Conservation (phyloP, 2,113 vertebrate genomes). For the Malurus elegans region DNA sequence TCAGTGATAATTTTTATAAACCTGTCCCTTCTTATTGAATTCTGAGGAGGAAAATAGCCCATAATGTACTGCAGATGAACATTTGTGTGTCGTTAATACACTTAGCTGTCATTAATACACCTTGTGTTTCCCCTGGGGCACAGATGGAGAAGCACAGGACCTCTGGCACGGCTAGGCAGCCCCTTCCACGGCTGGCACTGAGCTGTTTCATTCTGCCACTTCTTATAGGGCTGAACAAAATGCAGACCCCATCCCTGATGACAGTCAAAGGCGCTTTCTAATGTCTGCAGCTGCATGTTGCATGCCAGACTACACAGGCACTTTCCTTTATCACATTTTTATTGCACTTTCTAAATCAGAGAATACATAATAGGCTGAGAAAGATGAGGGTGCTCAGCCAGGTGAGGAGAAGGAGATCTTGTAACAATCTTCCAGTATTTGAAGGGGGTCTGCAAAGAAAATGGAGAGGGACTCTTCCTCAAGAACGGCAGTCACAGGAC, state of each 20-base stretch:
- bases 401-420: background rate
- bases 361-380: background rate
- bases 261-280: background rate
- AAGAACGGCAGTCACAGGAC: background rate
- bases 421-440: background rate
- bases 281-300: background rate
- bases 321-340: background rate
- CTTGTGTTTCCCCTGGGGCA: background rate
- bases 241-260: background rate
- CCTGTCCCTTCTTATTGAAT: background rate
- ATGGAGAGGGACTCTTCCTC: background rate
- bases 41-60: fast-evolving
- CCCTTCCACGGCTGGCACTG: background rate
- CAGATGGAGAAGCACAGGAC: background rate
- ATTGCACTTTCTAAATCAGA: background rate
- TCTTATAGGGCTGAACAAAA: background rate
- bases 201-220: background rate
- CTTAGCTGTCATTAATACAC: background rate
- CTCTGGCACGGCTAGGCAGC: background rate
- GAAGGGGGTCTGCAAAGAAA: background rate
- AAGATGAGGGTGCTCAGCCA: background rate
- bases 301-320: background rate
- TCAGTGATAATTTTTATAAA: background rate
- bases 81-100: fast-evolving
- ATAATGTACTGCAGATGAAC: background rate